A percentile compares a stretch with the other conserved stretches of the same genome.
phyloP scores from a whole-genome alignment of 2,113 vertebrate genomes.

The Gambusia affinis region DNA sequence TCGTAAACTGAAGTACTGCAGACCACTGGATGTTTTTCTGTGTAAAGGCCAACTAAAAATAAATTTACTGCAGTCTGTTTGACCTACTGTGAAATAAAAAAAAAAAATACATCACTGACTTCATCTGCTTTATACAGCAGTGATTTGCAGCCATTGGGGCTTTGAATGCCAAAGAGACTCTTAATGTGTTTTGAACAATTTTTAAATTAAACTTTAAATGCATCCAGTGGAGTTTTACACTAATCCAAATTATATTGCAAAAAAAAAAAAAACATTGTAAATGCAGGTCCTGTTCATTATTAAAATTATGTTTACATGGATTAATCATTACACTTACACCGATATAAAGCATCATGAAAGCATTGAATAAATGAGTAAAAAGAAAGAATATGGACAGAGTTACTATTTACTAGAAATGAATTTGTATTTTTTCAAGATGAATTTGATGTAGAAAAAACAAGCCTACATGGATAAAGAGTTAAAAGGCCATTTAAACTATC shows the following conservation, averaged over 20 bases:
- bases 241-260: background rate
- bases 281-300: background rate
- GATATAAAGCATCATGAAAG: background rate
- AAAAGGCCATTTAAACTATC: background rate
- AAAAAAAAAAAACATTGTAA: no score
- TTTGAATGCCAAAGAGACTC: background rate
- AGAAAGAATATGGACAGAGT: background rate
- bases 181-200: no score
- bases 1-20: background rate
- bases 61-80: background rate
- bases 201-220: background rate
- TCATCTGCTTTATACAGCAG: no score
- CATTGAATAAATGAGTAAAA: background rate
- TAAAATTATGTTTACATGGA: background rate
- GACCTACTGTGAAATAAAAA: no score
- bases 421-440: no score
- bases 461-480: background rate
- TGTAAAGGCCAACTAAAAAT: no score
- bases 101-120: no score
- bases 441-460: background rate
- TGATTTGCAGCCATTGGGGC: background rate
- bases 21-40: background rate
- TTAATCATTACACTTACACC: background rate
- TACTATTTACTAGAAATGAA: background rate
- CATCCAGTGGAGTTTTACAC: background rate